These are phyloP conservation scores for Amphipoea lucens DNA, from an alignment of 2,888 invertebrate genomes.

Conservation along the genomic window DNA sequence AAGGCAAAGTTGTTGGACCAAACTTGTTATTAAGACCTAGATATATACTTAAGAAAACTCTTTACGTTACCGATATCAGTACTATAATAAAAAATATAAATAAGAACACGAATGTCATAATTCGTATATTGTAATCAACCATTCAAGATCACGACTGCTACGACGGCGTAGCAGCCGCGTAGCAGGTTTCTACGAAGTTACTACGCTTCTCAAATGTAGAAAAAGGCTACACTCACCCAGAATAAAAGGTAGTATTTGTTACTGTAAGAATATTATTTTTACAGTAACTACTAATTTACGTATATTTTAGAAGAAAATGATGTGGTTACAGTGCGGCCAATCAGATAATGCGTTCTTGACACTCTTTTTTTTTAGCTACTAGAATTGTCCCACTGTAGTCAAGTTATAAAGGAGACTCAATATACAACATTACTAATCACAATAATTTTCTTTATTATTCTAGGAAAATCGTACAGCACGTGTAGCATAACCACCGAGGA, in stretches of 20 bases:
- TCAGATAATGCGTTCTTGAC: no score
- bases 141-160: neutral
- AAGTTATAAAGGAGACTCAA: no score
- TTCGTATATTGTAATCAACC: neutral
- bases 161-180: conserved; percentile 7
- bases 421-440: neutral
- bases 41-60: no score
- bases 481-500: neutral
- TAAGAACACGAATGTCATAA: no score
- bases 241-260: neutral
- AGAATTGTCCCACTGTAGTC: neutral
- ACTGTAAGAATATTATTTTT: neutral
- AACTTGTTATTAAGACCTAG: no score
- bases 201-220: conserved; percentile 6
- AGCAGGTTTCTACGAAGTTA: neutral
- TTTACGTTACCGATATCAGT: no score
- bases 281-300: no score
- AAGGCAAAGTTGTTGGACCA: no score
- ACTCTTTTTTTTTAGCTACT: no score
- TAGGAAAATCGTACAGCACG: neutral
- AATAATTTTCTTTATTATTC: neutral
- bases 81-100: neutral
- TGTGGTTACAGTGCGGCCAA: neutral
- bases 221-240: no score
- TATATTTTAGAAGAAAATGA: neutral